Evolutionary conservation across 2,797 vertebrate species (phyloP).

Genomic region (Gorsachius magnificus): DNA sequence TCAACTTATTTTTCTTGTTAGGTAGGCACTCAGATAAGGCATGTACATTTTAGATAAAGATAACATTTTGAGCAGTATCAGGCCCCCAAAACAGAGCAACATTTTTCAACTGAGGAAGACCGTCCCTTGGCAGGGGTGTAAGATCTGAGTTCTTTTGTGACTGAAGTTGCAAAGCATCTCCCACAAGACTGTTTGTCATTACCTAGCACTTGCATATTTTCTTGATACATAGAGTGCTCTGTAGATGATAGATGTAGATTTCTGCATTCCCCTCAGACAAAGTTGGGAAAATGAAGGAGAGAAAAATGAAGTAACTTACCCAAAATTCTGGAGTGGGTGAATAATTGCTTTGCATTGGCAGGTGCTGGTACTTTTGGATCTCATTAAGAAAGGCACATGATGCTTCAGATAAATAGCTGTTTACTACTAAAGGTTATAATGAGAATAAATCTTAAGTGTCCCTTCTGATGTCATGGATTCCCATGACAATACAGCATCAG

Average conservation of each 20-base stretch:
- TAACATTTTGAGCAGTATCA: neutral
- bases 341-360: neutral
- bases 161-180: neutral
- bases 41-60: neutral
- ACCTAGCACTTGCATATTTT: neutral
- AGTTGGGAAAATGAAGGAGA: neutral
- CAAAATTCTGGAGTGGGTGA: neutral
- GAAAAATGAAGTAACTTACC: neutral
- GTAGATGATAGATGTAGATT: neutral
- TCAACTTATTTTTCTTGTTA: neutral
- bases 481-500: neutral
- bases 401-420: neutral
- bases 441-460: neutral
- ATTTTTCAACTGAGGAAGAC: neutral
- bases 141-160: neutral
- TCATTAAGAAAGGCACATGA: neutral
- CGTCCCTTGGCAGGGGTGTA: neutral
- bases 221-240: neutral
- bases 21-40: neutral
- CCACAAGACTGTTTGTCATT: neutral
- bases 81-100: neutral
- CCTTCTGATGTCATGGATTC: neutral
- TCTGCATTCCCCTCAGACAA: neutral
- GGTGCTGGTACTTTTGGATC: neutral
- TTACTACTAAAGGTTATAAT: neutral